phyloP scores from a whole-genome alignment of 1,140 invertebrate species.

The Latrodectus geometricus region DNA sequence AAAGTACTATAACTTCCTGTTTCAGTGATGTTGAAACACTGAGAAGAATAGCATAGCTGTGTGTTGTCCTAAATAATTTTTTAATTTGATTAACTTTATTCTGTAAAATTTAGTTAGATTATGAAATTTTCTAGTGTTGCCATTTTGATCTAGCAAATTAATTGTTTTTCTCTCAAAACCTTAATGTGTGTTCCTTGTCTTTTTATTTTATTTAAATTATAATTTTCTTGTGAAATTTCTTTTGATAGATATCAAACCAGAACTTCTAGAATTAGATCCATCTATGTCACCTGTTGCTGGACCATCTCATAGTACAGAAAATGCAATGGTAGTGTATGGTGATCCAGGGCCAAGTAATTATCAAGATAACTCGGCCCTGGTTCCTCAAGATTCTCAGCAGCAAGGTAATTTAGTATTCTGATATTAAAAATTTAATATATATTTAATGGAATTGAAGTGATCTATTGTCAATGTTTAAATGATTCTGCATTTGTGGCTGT shows the following conservation, averaged over 20 bases:
- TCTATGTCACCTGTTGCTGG: constrained; percentile 30
- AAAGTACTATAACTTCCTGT: too few species aligned
- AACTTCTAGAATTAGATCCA: constrained; percentile 21
- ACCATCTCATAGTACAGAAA: constrained; percentile 22
- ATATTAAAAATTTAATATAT: neutral
- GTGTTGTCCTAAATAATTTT: too few species aligned
- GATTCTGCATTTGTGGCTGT: too few species aligned
- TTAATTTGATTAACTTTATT: too few species aligned
- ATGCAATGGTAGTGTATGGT: constrained; percentile 31
- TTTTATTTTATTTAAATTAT: too few species aligned
- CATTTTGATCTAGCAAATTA: too few species aligned
- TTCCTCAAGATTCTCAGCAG: constrained; percentile 10
- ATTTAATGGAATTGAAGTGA: neutral
- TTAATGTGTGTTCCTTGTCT: neutral
- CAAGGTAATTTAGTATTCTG: constrained; percentile 15
- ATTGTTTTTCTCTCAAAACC: too few species aligned
- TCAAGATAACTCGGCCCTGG: neutral
- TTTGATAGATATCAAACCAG: constrained; percentile 37
- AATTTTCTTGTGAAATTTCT: neutral
- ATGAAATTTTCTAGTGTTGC: too few species aligned
- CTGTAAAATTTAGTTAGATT: too few species aligned
- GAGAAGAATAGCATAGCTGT: too few species aligned
- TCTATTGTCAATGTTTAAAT: too few species aligned
- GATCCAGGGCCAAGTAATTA: constrained; percentile 4
- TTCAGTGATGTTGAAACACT: too few species aligned